Percentiles rank a stretch among this genome's conserved stretches.
Evolutionary conservation across 2,888 invertebrate species (phyloP).

Genomic region (Pristionchus arcanus): DNA sequence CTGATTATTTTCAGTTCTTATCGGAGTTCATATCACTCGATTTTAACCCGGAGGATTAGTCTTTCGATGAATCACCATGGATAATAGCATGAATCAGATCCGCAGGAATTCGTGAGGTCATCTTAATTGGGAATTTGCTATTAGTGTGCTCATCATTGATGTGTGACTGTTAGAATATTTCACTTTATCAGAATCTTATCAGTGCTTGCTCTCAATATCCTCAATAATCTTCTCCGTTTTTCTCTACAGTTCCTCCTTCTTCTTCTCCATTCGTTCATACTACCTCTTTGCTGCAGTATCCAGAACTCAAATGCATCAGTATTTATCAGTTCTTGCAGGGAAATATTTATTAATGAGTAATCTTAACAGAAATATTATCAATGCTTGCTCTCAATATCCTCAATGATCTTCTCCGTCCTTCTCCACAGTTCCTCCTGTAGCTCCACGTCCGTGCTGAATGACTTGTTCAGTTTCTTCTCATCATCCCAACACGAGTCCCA

Average conservation of each 20-base stretch:
- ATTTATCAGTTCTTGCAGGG: no score
- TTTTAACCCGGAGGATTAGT: not conserved
- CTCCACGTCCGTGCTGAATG: not conserved
- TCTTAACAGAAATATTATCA: no score
- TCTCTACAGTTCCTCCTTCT: no score
- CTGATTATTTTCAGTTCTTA: not conserved
- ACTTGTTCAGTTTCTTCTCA: slow-evolving; percentile 37
- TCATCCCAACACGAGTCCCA: slow-evolving; percentile 39
- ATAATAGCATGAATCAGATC: not conserved
- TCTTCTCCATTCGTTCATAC: no score
- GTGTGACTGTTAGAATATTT: no score
- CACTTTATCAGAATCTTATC: no score
- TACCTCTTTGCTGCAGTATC: no score
- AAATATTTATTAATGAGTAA: no score
- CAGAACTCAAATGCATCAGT: no score
- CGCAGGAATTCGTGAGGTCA: not conserved
- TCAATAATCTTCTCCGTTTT: no score
- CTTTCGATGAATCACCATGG: not conserved
- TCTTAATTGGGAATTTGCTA: not conserved
- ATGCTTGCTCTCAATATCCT: slow-evolving; percentile 1
- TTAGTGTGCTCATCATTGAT: not conserved
- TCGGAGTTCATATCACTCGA: not conserved
- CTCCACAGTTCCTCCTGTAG: slow-evolving; percentile 39
- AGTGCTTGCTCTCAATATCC: no score
- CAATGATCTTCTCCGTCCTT: slow-evolving; percentile 38